A percentile compares a stretch with the other conserved stretches of the same genome.
phyloP scores from a whole-genome alignment of 2,113 vertebrate species.

The Hylia prasina region DNA sequence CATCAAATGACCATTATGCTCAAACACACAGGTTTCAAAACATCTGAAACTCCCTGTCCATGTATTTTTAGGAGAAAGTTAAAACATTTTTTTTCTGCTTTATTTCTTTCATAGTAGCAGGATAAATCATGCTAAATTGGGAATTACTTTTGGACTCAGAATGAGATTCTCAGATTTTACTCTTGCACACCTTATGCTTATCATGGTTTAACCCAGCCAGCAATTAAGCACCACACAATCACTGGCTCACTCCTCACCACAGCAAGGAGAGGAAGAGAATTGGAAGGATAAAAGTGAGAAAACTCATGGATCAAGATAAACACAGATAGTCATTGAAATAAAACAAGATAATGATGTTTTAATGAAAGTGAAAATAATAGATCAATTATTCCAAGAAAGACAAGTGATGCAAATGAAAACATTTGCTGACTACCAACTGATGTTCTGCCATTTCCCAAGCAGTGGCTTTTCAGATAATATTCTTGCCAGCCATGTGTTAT shows the following conservation, averaged over 20 bases:
- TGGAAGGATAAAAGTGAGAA: not conserved
- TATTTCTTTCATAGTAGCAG: not conserved
- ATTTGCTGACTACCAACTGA: not conserved
- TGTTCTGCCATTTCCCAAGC: not conserved
- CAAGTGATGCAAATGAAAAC: not conserved
- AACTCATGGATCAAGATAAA: not conserved
- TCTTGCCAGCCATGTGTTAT: not conserved
- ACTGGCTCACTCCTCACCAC: not conserved
- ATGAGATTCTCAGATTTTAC: not conserved
- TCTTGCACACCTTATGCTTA: not conserved
- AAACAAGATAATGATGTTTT: not conserved
- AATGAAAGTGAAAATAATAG: not conserved
- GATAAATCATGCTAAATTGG: not conserved
- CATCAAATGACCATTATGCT: not conserved
- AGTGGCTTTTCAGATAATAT: accelerated
- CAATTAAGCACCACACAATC: not conserved
- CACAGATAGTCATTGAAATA: not conserved
- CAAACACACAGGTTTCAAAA: not conserved
- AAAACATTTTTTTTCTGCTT: not conserved
- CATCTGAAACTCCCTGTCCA: not conserved
- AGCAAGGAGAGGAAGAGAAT: not conserved
- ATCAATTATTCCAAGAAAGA: not conserved
- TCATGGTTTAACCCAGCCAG: not conserved
- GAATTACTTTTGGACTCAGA: not conserved
- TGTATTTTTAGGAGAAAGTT: not conserved